These are phyloP conservation scores for Scomber scombrus DNA, from an alignment of 2,113 vertebrate species.

Conservation along the genomic window DNA sequence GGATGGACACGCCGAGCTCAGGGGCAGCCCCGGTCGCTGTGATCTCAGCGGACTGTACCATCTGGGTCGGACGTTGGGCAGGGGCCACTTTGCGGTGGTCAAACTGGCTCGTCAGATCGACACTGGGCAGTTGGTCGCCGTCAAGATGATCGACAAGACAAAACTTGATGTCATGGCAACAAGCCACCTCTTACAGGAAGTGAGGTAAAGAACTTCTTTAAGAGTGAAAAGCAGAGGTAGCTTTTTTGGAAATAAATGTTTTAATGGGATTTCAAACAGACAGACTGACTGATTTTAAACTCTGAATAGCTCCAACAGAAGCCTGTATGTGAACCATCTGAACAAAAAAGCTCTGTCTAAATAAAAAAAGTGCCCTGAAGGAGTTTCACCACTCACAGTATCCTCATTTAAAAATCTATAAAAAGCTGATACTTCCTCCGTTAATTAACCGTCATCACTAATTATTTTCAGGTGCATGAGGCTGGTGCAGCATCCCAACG, in stretches of 20 bases:
- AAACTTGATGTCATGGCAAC: conserved; percentile 87
- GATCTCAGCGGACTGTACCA: conserved; percentile 89
- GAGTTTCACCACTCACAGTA: background rate
- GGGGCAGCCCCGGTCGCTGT: conserved; percentile 77
- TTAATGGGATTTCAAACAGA: conserved; percentile 7
- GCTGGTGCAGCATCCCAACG: conserved; percentile 92
- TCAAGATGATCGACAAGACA: conserved; percentile 93
- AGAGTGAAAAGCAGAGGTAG: background rate
- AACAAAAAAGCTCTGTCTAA: background rate
- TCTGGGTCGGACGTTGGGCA: conserved; percentile 90
- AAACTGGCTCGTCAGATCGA: conserved; percentile 89
- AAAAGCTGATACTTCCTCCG: background rate
- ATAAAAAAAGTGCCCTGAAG: background rate
- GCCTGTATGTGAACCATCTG: background rate
- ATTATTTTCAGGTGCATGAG: conserved; percentile 86
- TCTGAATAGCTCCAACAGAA: too few relatives aligned
- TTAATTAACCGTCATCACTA: background rate
- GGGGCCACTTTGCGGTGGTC: conserved; percentile 91
- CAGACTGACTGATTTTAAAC: background rate
- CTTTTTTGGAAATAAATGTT: background rate
- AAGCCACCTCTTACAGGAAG: conserved; percentile 91
- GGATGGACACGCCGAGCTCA: conserved; percentile 72
- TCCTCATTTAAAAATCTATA: background rate
- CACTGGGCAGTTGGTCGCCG: conserved; percentile 89
- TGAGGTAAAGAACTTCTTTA: conserved; percentile 73